phyloP scores from a whole-genome alignment of 1,140 invertebrate species.

The Glossosoma conforme region DNA sequence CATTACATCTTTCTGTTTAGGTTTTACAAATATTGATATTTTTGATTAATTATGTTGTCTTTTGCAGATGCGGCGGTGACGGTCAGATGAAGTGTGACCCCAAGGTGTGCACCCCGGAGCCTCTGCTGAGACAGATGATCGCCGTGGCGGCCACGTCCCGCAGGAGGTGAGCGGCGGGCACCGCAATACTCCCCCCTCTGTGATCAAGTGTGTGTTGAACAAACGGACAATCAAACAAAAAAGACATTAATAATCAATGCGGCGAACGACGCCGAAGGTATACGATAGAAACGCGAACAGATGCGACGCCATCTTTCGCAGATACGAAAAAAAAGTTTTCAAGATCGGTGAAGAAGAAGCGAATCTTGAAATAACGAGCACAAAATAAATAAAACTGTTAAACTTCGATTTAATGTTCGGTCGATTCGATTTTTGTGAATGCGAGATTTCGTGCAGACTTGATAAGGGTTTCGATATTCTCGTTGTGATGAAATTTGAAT shows the following conservation, averaged over 20 bases:
- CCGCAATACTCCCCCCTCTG: slow-evolving; percentile 18
- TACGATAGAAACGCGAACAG: too few species aligned
- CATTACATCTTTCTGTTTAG: neutral
- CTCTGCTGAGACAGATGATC: slow-evolving; percentile 84
- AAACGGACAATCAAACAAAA: slow-evolving; percentile 20
- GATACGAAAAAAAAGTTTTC: too few species aligned
- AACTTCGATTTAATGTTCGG: too few species aligned
- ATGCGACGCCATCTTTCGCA: too few species aligned
- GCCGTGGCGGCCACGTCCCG: slow-evolving; percentile 65
- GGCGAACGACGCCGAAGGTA: too few species aligned
- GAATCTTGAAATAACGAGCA: too few species aligned
- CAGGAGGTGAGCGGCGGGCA: slow-evolving; percentile 60
- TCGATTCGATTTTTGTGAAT: too few species aligned
- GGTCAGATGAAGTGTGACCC: slow-evolving; percentile 93
- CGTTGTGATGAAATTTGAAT: neutral
- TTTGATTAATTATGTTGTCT: slow-evolving; percentile 20
- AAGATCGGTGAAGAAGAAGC: too few species aligned
- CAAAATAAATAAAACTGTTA: too few species aligned
- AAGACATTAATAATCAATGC: slow-evolving; percentile 12
- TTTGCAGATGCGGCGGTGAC: slow-evolving; percentile 75
- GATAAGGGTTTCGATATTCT: too few species aligned
- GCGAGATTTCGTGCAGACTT: too few species aligned
- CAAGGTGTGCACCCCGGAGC: slow-evolving; percentile 78
- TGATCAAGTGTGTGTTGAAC: slow-evolving; percentile 29
- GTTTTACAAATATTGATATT: slow-evolving; percentile 6